Evolutionary conservation across 1,140 invertebrate genomes (phyloP), one percentile per base, ranked within the genome.

Genomic region (Drosophila mauritiana): DNA sequence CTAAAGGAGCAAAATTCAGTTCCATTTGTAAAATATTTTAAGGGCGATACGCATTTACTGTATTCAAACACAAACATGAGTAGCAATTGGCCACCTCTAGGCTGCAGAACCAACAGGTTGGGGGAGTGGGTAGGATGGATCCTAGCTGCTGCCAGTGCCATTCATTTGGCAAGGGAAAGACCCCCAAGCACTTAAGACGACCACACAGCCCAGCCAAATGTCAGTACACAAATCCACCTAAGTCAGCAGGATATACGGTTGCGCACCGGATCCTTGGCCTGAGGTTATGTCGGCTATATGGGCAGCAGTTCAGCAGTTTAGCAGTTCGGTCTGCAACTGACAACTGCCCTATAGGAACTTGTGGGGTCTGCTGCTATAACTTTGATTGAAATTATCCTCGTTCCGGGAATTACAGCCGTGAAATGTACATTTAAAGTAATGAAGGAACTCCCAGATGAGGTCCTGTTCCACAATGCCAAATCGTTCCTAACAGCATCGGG

Each of bases 141-240:
- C 34, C 15, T 31, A 10, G 43, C 20, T 51, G 25, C 62, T 49
- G 59, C 52, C 46, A 72, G 34, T 34, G 49, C 52, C 59, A 72
- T 39, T 63, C 73, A 52, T n/a, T 52, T 43, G 34, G 31, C 10
- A 11, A 45, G 17, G 51, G 37, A 36, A 22, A 20, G 39, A 42
- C 42, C 34, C 56, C 27, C 48, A 22, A 54, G 61, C 52, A 76
- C 72, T 75, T 70, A 54, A 76, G 63, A 51, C 65, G 58, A 86
- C 83, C 83, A 49, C 83, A 86, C 45, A 72, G 69, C 64, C 75
- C 73, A 62, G 55, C 56, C 70, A 74, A 76, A 68, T 68, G 73
- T 69, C 73, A 77, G 63, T 73, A 68, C 55, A 77, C 73, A 77
- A 77, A 76, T 76, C 73, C 62, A 40, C 31, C 48, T 22, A 51